Percentiles rank a stretch among this genome's conserved stretches.
These are phyloP conservation scores for Melanogrammus aeglefinus DNA, from an alignment of 2,797 vertebrate species.

Conservation along the genomic window DNA sequence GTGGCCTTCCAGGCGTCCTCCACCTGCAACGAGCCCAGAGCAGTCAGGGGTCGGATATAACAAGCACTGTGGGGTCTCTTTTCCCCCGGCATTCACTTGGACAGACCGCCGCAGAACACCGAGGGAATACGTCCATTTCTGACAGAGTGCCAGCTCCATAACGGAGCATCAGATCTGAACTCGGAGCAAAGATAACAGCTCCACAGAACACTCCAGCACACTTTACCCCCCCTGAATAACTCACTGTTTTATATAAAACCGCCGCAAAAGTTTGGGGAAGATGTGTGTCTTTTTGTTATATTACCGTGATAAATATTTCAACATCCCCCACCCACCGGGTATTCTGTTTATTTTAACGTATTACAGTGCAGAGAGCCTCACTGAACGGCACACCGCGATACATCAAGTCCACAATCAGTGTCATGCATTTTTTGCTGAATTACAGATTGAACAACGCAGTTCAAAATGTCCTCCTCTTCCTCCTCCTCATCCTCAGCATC, in stretches of 20 bases:
- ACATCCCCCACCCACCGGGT: neutral
- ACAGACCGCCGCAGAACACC: neutral
- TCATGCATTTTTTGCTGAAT: conserved; percentile 1
- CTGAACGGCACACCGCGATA: neutral
- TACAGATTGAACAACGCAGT: neutral
- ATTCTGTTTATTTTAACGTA: neutral
- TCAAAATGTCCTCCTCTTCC: neutral
- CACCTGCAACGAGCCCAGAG: conserved; percentile 55
- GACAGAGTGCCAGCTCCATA: neutral
- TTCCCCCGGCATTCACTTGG: neutral
- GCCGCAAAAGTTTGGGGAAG: neutral
- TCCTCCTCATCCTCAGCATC: neutral
- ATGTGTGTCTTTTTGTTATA: neutral
- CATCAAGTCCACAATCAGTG: neutral
- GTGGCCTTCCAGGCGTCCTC: conserved; percentile 80
- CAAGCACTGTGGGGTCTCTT: neutral
- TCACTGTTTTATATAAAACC: neutral
- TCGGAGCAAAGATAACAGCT: neutral
- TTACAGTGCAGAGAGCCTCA: neutral
- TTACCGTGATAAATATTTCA: neutral
- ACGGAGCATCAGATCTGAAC: neutral
- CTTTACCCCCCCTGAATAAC: neutral
- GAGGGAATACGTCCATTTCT: neutral
- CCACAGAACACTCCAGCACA: neutral
- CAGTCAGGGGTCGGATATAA: neutral